Base-by-base conservation (phyloP, 2,888 invertebrate genomes). In the Dolomedes plantarius region DNA sequence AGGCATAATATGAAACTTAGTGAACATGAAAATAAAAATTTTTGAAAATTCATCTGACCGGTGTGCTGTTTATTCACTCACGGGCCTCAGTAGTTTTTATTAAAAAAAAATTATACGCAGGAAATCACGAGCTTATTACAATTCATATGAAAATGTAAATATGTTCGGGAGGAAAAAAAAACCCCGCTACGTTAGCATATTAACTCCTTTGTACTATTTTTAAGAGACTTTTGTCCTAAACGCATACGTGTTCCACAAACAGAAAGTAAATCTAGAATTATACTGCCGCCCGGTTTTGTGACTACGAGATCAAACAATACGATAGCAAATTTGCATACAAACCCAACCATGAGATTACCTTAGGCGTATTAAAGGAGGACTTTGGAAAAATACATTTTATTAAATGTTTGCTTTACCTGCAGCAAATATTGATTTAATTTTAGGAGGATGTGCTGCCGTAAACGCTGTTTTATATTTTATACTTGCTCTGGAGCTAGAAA, bases 271-370 rank as follows among this genome's bases (percentile, higher is more conserved):
- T 23, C 56, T 56, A 23, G 2, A 36, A 36, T 36, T 7, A 9
- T 9, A 9, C 23, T 56, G 16, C 6, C 5, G 19, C 23, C 23
- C 16, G 56, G 56, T 56, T n/a, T 23, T 23, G 23, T 56, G 16
- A 56, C 19, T 19, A 56, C 29, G 28, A 71, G 46, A 71, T 28
- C 46, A 71, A 71, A 71, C 29, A 71, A 71, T 71, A 36, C 39
- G 16, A 29, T 5, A 16, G 46, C 13, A 29, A 71, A 71, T 71
- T 71, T 71, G 41, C 71, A 71, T 71, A 71, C n/a, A 71, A 71
- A 46, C 71, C 71, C 6, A 71, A 41, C 23, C 56, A 11, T 23
- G 23, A 56, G 23, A 56, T 56, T 19, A 1, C 56, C 56, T 56
- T 23, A 2, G 56, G 56, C 16, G 56, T 56, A 5, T 56, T 56